Conservation (phyloP, 1,140 invertebrate genomes). For the Nasonia vitripennis region DNA sequence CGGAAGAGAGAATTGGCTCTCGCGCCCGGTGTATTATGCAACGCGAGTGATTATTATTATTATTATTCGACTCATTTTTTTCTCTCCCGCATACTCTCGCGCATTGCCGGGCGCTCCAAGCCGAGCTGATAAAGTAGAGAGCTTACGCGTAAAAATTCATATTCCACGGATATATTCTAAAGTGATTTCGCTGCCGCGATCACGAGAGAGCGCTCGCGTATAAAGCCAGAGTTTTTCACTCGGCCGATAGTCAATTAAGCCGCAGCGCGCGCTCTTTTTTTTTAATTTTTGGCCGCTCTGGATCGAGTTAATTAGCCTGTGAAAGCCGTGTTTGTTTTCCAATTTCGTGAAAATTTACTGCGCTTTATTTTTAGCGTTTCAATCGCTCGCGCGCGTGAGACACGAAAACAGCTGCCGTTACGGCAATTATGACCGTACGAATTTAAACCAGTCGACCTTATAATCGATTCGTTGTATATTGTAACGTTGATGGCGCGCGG, state of each 20-base stretch:
- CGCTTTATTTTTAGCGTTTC: neutral
- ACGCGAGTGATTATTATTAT: constrained; percentile 3
- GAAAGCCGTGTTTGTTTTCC: neutral
- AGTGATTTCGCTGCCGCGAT: neutral
- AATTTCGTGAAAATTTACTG: neutral
- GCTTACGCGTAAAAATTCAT: constrained; percentile 27
- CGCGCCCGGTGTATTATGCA: neutral
- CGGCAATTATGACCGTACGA: no score
- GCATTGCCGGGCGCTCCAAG: neutral
- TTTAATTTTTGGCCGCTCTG: neutral
- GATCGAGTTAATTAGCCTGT: neutral
- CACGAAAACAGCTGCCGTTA: no score
- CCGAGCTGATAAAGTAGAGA: neutral
- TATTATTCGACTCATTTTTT: neutral
- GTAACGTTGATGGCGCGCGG: no score
- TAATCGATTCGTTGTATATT: no score
- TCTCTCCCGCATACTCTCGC: neutral
- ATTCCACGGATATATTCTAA: neutral
- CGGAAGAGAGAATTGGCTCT: neutral
- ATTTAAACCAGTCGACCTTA: no score
- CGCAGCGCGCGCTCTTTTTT: neutral
- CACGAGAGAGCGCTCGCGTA: neutral
- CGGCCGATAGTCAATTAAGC: neutral
- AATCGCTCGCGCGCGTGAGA: neutral
- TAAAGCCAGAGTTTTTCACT: neutral